Percentiles rank a stretch among this genome's conserved stretches.
Evolutionary conservation across 2,113 vertebrate genomes (phyloP).

Genomic region (Siniperca chuatsi): DNA sequence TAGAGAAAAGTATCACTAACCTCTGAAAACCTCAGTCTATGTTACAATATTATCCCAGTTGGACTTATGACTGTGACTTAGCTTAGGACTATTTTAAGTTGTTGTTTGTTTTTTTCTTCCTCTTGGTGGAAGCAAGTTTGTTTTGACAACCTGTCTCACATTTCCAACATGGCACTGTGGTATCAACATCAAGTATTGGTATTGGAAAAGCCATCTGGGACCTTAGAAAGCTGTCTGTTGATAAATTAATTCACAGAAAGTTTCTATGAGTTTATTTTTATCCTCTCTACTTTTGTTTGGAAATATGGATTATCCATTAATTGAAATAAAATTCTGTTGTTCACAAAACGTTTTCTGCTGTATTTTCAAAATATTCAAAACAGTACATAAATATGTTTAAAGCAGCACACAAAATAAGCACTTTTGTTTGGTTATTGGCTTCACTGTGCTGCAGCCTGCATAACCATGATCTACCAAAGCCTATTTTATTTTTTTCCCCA

Average conservation of each 20-base stretch:
- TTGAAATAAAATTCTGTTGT: slow-evolving; percentile 85
- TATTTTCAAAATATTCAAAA: slow-evolving; percentile 8
- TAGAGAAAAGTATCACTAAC: slow-evolving; percentile 73
- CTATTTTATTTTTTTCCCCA: too few relatives aligned
- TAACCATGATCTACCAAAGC: too few relatives aligned
- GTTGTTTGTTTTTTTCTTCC: slow-evolving; percentile 44
- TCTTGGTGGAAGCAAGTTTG: slow-evolving; percentile 49
- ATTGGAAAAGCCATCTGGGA: slow-evolving; percentile 73
- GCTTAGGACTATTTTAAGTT: slow-evolving; percentile 70
- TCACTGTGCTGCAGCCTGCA: neutral
- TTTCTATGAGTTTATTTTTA: slow-evolving; percentile 81
- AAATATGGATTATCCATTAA: slow-evolving; percentile 76
- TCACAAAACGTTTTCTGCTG: slow-evolving; percentile 61
- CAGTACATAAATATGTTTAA: neutral
- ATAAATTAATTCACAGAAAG: slow-evolving; percentile 73
- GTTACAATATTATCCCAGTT: slow-evolving; percentile 69
- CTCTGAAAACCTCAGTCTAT: slow-evolving; percentile 75
- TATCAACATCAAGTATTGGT: slow-evolving; percentile 65
- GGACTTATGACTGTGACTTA: slow-evolving; percentile 75
- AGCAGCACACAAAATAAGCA: neutral
- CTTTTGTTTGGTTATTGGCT: neutral
- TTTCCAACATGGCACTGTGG: slow-evolving; percentile 76
- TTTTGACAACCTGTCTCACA: slow-evolving; percentile 67
- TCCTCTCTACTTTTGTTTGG: slow-evolving; percentile 81
- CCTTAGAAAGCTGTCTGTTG: slow-evolving; percentile 72